phyloP scores from a whole-genome alignment of 2,797 vertebrate species.

The Erpetoichthys calabaricus region DNA sequence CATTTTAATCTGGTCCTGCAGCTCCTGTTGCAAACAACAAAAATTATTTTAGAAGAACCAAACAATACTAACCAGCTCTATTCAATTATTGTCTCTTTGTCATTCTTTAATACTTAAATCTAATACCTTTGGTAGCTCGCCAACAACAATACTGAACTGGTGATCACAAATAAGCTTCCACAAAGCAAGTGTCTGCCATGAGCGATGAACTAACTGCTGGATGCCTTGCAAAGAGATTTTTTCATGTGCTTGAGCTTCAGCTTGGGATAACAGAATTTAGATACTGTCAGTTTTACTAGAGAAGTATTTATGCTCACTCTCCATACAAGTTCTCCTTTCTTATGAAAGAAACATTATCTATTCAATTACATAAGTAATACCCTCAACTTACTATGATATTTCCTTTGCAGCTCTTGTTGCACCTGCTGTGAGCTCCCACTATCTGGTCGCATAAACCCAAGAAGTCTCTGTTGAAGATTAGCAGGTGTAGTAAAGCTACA shows the following conservation, averaged over 20 bases:
- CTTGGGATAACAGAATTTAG: constrained; percentile 23
- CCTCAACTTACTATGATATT: constrained; percentile 69
- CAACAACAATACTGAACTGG: constrained; percentile 78
- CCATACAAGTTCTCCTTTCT: too few species aligned
- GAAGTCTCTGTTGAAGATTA: constrained; percentile 80
- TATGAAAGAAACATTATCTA: too few species aligned
- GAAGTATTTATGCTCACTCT: too few species aligned
- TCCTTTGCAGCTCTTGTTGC: constrained; percentile 91
- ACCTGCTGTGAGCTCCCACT: constrained; percentile 80
- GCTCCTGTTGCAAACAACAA: constrained; percentile 50
- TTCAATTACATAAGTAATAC: background rate
- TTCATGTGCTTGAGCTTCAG: constrained; percentile 83
- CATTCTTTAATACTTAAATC: background rate
- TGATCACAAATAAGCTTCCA: constrained; percentile 95
- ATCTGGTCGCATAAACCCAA: constrained; percentile 81
- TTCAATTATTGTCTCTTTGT: background rate
- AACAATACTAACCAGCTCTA: background rate
- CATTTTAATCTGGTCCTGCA: constrained; percentile 83
- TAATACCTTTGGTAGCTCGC: constrained; percentile 83
- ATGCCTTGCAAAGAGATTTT: constrained; percentile 84
- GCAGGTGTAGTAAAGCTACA: constrained; percentile 66
- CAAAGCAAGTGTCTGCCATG: constrained; percentile 78
- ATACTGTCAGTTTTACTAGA: too few species aligned
- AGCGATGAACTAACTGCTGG: constrained; percentile 81
- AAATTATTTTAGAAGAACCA: background rate